Conservation (phyloP, 2,113 vertebrate species). For the Todiramphus chloris region DNA sequence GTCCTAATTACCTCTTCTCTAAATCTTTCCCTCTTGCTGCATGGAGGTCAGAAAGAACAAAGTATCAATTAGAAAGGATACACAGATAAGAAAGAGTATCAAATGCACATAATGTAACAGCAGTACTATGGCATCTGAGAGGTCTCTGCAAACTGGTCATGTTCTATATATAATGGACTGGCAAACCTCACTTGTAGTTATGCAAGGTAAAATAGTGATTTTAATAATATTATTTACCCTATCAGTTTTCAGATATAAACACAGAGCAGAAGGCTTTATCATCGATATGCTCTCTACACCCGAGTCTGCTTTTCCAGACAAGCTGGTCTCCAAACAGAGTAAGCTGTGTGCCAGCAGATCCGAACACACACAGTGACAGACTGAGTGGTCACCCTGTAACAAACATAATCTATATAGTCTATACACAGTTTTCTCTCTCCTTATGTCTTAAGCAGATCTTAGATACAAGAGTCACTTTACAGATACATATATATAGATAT, state of each 20-base stretch:
- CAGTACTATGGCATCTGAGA: neutral
- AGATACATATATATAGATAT: no score
- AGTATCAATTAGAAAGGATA: neutral
- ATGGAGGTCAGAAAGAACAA: conserved; percentile 39
- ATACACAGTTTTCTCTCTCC: neutral
- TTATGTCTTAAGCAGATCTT: neutral
- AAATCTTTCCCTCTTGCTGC: conserved; percentile 13
- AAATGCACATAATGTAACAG: neutral
- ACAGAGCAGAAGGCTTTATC: neutral
- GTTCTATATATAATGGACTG: neutral
- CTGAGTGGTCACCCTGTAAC: neutral
- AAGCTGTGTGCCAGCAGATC: neutral
- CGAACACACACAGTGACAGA: neutral
- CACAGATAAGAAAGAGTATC: neutral
- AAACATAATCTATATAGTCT: neutral
- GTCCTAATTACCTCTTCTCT: conserved; percentile 53
- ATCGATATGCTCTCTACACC: neutral
- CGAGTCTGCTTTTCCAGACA: neutral
- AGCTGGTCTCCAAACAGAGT: neutral
- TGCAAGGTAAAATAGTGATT: neutral
- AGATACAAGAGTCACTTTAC: neutral
- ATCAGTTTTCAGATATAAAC: neutral
- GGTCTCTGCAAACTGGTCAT: neutral
- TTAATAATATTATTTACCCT: neutral
- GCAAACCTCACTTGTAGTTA: neutral